Evolutionary conservation across 2,888 invertebrate genomes (phyloP).

Genomic region (Acanthosoma haemorrhoidale): DNA sequence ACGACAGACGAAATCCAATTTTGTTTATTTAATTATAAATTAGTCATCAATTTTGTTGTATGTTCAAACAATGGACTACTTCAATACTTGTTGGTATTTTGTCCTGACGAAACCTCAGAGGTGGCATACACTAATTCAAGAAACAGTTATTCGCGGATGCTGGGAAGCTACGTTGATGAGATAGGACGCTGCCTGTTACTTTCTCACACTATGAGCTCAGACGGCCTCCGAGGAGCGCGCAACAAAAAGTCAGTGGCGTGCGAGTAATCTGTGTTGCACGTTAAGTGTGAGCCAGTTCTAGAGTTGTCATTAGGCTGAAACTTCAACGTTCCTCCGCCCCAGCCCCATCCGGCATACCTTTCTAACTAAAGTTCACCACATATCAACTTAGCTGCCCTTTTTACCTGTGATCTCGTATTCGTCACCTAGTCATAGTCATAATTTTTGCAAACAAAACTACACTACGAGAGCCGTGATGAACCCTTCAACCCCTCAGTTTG

Average conservation of each 20-base stretch:
- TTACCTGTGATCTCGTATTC: no score
- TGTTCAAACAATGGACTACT: neutral
- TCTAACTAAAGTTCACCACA: no score
- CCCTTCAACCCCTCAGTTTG: no score
- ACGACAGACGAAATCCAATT: no score
- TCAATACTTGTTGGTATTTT: neutral
- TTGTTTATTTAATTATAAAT: no score
- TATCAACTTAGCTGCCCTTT: no score
- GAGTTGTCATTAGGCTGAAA: neutral
- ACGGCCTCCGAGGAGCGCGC: neutral
- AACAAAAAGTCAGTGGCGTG: neutral
- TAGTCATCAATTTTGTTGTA: no score
- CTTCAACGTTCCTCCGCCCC: neutral
- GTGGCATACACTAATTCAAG: neutral
- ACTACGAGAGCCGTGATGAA: no score
- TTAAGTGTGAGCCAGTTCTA: neutral
- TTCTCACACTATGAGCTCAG: no score
- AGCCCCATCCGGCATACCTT: neutral
- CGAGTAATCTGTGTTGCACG: neutral
- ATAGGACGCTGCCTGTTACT: no score
- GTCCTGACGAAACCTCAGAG: neutral
- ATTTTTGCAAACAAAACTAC: no score
- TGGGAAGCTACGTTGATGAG: neutral
- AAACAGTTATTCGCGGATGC: neutral
- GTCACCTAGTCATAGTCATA: no score